Evolutionary conservation across 2,113 vertebrate genomes (phyloP), one percentile per base, ranked within the genome.

Genomic region (Pedionomus torquatus): DNA sequence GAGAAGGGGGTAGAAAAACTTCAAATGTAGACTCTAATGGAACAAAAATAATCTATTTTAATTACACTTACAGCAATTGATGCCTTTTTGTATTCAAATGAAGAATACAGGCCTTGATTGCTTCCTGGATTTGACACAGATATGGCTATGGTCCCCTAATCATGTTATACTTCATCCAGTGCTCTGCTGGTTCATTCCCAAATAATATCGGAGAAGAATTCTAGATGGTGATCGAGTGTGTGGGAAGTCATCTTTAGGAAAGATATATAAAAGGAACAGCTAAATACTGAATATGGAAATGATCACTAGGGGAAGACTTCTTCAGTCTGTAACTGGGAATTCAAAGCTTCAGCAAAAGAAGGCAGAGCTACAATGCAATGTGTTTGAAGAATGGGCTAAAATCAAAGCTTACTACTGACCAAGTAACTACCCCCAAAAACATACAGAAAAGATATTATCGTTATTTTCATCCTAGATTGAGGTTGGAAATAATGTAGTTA

Each of bases 401-500:
- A 52, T 80, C 51, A 87, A 69, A 82, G 12, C 19, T 86, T 71
- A 13, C 14, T 7, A 69, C 52, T 48, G 74, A 71, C 41, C 43
- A 52, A 30, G 64, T 31, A 71, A 11, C 60, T 46, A 11, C 31
- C 14, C n/a, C 17, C 2, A 8, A 43, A 66, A 51, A 13, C 0
- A 5, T 35, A 1, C 17, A 65, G 58, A 65, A 51, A 54, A 86
- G 57, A n/a, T 52, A 76, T 58, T 68, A 28, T 76, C 2, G 54
- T 39, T 89, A 70, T 89, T 41, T 78, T 81, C 25, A 26, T 86
- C 49, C 17, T 52, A 16, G 54, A 43, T 14, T 70, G 77, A 93
- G 71, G 83, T 66, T 91, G 87, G 83, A 89, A 97, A 87, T 91
- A 95, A 93, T 68, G 44, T 49, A 76, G 41, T 76, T 93, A 39